A percentile compares a stretch with the other conserved stretches of the same genome.
phyloP scores from a whole-genome alignment of 2,888 invertebrate species.

The Oscheius sp. region DNA sequence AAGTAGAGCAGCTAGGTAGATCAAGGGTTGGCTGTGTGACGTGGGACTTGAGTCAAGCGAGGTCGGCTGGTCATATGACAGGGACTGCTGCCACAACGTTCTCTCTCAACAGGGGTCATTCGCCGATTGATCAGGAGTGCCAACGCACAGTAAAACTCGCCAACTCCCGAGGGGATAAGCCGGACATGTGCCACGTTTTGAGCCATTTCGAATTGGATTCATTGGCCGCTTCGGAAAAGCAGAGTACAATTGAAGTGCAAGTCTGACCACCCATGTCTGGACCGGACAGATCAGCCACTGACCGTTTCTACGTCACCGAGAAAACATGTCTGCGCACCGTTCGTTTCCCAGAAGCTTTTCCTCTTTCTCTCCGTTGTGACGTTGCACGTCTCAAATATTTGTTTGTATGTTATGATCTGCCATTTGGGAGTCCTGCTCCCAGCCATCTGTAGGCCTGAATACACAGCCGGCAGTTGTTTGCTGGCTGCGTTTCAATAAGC shows the following conservation, averaged over 20 bases:
- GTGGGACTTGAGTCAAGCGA: slow-evolving; percentile 16
- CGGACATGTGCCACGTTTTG: background rate
- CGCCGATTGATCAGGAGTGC: slow-evolving; percentile 1
- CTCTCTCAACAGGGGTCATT: slow-evolving; percentile 18
- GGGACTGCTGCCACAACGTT: slow-evolving; percentile 11
- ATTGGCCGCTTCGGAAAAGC: background rate
- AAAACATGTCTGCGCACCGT: slow-evolving; percentile 20
- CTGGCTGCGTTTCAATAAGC: slow-evolving; percentile 15
- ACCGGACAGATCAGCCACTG: slow-evolving; percentile 23
- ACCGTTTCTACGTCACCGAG: slow-evolving; percentile 18
- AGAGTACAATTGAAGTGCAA: slow-evolving; percentile 15
- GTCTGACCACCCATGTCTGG: background rate
- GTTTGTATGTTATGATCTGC: slow-evolving; percentile 19
- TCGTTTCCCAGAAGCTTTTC: background rate
- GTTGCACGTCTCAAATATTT: slow-evolving; percentile 22
- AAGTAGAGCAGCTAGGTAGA: background rate
- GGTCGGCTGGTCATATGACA: slow-evolving; percentile 22
- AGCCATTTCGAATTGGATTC: background rate
- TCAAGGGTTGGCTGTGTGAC: slow-evolving; percentile 23
- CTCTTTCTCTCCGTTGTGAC: slow-evolving; percentile 13
- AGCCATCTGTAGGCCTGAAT: slow-evolving; percentile 24
- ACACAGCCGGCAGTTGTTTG: slow-evolving; percentile 22
- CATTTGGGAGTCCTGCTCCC: slow-evolving; percentile 8
- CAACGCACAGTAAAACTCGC: background rate
- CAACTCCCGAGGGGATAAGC: background rate